Percentiles rank a stretch among this genome's conserved stretches.
These are phyloP conservation scores for Nothoprocta perdicaria DNA, from an alignment of 2,113 vertebrate species.

Conservation along the genomic window DNA sequence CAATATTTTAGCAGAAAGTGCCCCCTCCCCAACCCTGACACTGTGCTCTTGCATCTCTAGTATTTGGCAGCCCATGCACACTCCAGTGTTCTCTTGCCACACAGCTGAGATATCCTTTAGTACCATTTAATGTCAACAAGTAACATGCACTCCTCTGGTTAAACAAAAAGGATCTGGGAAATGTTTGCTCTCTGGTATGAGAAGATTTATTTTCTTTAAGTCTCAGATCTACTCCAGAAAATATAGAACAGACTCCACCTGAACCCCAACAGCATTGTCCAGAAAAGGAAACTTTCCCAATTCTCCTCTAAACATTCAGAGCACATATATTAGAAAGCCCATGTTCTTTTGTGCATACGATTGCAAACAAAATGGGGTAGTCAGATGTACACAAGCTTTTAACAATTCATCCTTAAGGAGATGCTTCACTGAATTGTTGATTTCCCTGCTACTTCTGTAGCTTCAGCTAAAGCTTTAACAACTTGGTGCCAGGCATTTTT, in stretches of 20 bases:
- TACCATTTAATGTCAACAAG: conserved; percentile 49
- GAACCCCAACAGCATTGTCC: conserved; percentile 39
- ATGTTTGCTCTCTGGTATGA: conserved; percentile 62
- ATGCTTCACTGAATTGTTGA: conserved; percentile 40
- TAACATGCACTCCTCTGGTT: conserved; percentile 59
- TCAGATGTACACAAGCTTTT: conserved; percentile 35
- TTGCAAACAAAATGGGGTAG: conserved; percentile 51
- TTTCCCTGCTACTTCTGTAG: conserved; percentile 41
- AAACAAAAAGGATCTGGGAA: conserved; percentile 66
- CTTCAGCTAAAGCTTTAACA: conserved; percentile 65
- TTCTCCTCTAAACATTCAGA: conserved; percentile 49
- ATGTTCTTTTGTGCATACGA: conserved; percentile 19
- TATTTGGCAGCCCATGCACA: conserved; percentile 49
- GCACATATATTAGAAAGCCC: conserved; percentile 55
- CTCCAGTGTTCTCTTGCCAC: conserved; percentile 20
- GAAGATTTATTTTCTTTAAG: conserved; percentile 74
- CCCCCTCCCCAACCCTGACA: conserved; percentile 1
- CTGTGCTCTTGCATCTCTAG: conserved; percentile 43
- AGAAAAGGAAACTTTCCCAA: conserved; percentile 50
- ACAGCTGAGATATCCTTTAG: conserved; percentile 48
- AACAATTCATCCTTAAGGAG: conserved; percentile 34
- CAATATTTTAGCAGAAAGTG: background rate
- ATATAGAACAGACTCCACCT: conserved; percentile 54
- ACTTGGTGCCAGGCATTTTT: conserved; percentile 50
- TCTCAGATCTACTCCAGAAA: conserved; percentile 67